These are phyloP conservation scores for Drosophila demipolita DNA, from an alignment of 2,888 invertebrate species.

Conservation along the genomic window DNA sequence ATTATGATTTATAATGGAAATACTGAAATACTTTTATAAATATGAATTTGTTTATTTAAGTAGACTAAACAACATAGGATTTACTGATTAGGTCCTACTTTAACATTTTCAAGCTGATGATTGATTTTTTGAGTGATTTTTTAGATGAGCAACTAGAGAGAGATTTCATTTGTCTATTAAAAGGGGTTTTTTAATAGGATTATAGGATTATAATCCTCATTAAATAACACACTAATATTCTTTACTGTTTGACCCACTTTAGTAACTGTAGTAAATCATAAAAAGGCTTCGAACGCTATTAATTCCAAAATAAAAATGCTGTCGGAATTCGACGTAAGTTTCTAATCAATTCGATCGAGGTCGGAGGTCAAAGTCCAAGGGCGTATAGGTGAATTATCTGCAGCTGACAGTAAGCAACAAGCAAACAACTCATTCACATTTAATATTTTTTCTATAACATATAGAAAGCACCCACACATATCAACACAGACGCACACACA, in stretches of 20 bases:
- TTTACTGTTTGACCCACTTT: neutral
- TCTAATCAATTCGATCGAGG: slow-evolving; percentile 60
- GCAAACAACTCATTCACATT: slow-evolving; percentile 62
- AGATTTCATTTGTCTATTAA: neutral
- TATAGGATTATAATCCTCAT: neutral
- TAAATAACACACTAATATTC: neutral
- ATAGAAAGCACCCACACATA: slow-evolving; percentile 46
- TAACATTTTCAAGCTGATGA: neutral
- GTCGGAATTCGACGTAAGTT: slow-evolving; percentile 36
- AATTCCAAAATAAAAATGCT: slow-evolving; percentile 47
- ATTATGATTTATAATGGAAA: neutral
- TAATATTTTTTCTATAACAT: slow-evolving; percentile 63
- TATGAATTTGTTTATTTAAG: neutral
- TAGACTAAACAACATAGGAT: neutral
- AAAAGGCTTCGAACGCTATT: slow-evolving; percentile 23
- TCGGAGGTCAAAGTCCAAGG: slow-evolving; percentile 46
- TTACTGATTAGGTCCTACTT: neutral
- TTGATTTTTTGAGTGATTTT: neutral
- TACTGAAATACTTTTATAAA: neutral
- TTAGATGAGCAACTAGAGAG: neutral
- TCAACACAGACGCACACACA: slow-evolving; percentile 24
- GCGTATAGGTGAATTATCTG: slow-evolving; percentile 6
- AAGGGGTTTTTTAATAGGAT: neutral
- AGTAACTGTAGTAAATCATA: neutral
- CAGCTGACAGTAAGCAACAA: slow-evolving; percentile 45